Evolutionary conservation across 2,888 invertebrate species (phyloP).

Genomic region (Diarsia brunnea): DNA sequence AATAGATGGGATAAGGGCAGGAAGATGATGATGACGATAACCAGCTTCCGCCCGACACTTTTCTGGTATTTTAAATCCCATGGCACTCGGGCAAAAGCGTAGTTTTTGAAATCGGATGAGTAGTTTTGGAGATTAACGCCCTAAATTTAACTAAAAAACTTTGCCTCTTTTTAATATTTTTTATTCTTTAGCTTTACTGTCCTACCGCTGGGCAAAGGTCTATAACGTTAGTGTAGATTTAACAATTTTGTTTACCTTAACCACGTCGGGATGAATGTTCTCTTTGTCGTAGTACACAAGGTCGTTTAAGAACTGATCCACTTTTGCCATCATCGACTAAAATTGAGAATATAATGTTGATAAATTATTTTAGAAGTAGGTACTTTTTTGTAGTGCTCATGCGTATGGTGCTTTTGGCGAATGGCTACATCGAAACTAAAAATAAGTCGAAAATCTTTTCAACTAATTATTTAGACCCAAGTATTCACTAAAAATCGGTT

Average conservation of each 20-base stretch:
- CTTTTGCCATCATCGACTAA: constrained; percentile 95
- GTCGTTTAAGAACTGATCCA: constrained; percentile 96
- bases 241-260: constrained; percentile 91
- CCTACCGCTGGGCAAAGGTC: neutral
- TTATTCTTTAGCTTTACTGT: neutral
- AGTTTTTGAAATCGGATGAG: neutral
- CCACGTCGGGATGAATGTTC: constrained; percentile 96
- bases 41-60: neutral
- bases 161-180: neutral
- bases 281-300: constrained; percentile 97
- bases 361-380: constrained; percentile 8
- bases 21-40: too few relatives aligned
- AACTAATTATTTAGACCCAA: too few relatives aligned
- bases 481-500: too few relatives aligned
- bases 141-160: neutral
- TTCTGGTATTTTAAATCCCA: neutral
- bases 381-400: neutral
- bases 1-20: too few relatives aligned
- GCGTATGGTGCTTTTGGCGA: neutral
- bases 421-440: neutral
- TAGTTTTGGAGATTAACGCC: neutral
- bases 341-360: constrained; percentile 55
- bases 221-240: neutral
- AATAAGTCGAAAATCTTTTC: too few relatives aligned
- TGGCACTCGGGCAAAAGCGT: neutral